Conservation (phyloP, 2,113 vertebrate genomes). For the Callionymus lyra region DNA sequence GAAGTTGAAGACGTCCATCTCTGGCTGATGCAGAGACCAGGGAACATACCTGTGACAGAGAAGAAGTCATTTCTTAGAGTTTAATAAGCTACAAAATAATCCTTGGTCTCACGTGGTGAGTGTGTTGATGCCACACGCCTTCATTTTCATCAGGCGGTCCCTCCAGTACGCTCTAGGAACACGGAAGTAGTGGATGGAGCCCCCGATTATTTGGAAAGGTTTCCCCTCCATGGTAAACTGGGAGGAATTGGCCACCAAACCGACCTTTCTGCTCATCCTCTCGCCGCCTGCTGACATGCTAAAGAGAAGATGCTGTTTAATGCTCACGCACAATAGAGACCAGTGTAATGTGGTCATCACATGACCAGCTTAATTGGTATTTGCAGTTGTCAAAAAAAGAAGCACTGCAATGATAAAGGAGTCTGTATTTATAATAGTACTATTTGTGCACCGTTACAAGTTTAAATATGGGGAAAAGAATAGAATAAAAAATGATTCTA, state of each 20-base stretch:
- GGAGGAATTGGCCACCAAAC: conserved; percentile 63
- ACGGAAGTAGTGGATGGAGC: conserved; percentile 85
- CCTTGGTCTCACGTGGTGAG: conserved; percentile 76
- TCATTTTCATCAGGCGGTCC: conserved; percentile 87
- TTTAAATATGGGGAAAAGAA: no score
- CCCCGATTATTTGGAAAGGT: conserved; percentile 74
- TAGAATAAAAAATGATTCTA: no score
- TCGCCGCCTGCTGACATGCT: conserved; percentile 38
- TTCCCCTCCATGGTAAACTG: conserved; percentile 76
- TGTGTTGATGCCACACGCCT: conserved; percentile 87
- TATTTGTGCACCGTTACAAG: no score
- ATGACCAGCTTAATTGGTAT: conserved; percentile 31
- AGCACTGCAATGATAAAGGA: neutral
- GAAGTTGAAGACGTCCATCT: conserved; percentile 79
- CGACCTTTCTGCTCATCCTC: conserved; percentile 64
- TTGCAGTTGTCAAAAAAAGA: conserved; percentile 11
- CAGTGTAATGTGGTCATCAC: conserved; percentile 31
- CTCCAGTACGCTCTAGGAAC: conserved; percentile 82
- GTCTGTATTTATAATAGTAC: no score
- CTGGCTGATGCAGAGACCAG: conserved; percentile 86
- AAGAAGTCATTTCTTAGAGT: conserved; percentile 2
- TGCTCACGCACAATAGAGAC: conserved; percentile 16
- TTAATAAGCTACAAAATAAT: conserved; percentile 1
- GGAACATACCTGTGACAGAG: conserved; percentile 73
- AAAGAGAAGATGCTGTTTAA: conserved; percentile 16